Conservation (phyloP, 2,797 vertebrate genomes). For the Enteromius paludinosus region DNA sequence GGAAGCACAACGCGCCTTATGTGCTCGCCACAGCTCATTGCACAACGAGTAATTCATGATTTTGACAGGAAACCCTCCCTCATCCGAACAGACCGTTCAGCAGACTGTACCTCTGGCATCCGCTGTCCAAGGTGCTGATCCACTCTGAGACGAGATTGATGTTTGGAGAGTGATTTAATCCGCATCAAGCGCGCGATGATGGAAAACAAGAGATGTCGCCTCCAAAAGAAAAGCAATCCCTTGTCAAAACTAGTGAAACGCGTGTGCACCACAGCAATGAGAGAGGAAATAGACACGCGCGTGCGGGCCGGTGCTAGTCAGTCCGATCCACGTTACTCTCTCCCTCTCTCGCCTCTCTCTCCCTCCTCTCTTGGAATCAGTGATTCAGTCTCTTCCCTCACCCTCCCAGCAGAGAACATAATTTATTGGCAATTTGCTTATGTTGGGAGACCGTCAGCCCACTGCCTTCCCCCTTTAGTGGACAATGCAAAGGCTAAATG, state of each 20-base stretch:
- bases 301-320: slow-evolving; percentile 31
- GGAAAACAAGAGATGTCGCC: slow-evolving; percentile 44
- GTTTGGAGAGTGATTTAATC: slow-evolving; percentile 55
- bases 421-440: slow-evolving; percentile 65
- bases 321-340: slow-evolving; percentile 39
- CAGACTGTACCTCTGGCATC: slow-evolving; percentile 52
- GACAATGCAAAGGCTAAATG: slow-evolving; percentile 54
- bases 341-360: slow-evolving; percentile 38
- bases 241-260: slow-evolving; percentile 46
- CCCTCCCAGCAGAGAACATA: slow-evolving; percentile 57
- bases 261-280: slow-evolving; percentile 20
- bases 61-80: slow-evolving; percentile 33
- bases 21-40: slow-evolving; percentile 42
- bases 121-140: slow-evolving; percentile 55
- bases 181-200: slow-evolving; percentile 34
- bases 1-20: slow-evolving; percentile 28
- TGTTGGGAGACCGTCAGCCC: slow-evolving; percentile 57
- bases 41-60: slow-evolving; percentile 49
- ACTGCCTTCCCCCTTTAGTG: slow-evolving; percentile 49
- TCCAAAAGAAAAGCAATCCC: slow-evolving; percentile 22
- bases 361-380: slow-evolving; percentile 10
- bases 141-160: slow-evolving; percentile 44
- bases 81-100: slow-evolving; percentile 39
- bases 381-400: slow-evolving; percentile 44
- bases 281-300: slow-evolving; percentile 28